phyloP scores from a whole-genome alignment of 2,113 vertebrate species.

The Rhodinocichla rosea region DNA sequence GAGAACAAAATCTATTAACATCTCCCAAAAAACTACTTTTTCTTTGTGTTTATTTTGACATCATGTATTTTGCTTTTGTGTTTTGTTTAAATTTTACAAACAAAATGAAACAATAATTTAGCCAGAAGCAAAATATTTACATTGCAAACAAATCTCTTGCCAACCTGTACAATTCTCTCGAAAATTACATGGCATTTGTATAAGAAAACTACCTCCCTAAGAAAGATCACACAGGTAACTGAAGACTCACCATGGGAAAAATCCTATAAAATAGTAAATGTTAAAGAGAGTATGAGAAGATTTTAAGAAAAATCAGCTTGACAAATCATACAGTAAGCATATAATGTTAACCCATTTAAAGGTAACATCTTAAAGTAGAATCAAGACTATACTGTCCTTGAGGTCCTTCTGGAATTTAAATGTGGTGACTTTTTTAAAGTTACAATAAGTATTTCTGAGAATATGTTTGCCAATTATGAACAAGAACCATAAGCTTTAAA shows the following conservation, averaged over 20 bases:
- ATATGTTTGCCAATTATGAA: not conserved
- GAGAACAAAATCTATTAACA: not conserved
- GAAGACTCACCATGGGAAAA: not conserved
- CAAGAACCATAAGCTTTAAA: not conserved
- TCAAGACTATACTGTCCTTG: not conserved
- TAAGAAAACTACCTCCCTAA: not conserved
- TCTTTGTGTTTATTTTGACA: not conserved
- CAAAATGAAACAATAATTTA: not conserved
- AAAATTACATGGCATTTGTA: not conserved
- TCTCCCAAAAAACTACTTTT: not conserved
- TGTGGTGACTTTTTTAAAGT: not conserved
- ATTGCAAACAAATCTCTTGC: not conserved
- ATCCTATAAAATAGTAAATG: not conserved
- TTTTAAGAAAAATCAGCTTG: not conserved
- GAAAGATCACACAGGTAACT: not conserved
- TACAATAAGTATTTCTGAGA: not conserved
- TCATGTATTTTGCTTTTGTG: not conserved
- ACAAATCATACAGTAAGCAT: not conserved
- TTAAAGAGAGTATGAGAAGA: not conserved
- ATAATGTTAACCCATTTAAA: not conserved
- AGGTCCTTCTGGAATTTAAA: not conserved
- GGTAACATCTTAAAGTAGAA: not conserved
- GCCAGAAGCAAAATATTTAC: not conserved
- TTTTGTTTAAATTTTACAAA: not conserved
- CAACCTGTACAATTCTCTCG: not conserved